Base-by-base conservation (phyloP, 1,140 invertebrate species). In the Panagrolaimus sp. region DNA sequence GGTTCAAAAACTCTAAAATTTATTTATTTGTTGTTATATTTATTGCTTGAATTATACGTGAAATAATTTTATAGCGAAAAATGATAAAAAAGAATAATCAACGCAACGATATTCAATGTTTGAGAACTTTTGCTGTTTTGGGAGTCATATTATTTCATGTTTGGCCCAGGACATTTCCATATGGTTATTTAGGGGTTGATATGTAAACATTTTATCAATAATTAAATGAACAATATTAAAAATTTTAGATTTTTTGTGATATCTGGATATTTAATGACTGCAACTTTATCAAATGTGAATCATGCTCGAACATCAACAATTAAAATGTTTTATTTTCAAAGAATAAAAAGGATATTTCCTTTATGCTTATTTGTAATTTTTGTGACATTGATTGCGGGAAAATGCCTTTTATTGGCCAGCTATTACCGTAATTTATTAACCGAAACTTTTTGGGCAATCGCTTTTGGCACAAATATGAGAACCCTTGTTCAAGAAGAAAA, bases 101-200 rank as follows among this genome's bases (percentile, higher is more conserved):
- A 38, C 32, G 32, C 7, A 38, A 38, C 9, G 65, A 67, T 24
- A 68, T 68, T n/a, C 67, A 68, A 68, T 28, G 67, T 8, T n/a
- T 68, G 10, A 62, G 67, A 14, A 15, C 17, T n/a, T 17, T 68
- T 10, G 67, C 67, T 12, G 28, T 68, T 21, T 32, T 68, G 12
- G 67, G 5, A 3, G 67, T 68, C n/a, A 14, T 68, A 6, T 43
- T 65, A 6, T 68, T 67, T 21, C 67, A 68, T n/a, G 8, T 68
- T 17, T 67, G 67, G 48, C 52, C 58, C 0, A 17, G 26, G 21
- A n/a, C 17, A 1, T 68, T 68, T 43, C 46, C 47, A 24, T 24
- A 65, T 65, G 67, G 67, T 7, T 65, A 69, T 43, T 43, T 68
- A 15, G 67, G 67, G 1, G 67, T 68, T 38, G 67, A 68, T 44